Percentiles rank a stretch among this genome's conserved stretches.
Evolutionary conservation across 2,797 vertebrate genomes (phyloP).

Genomic region (Cyprinodon diabolis): DNA sequence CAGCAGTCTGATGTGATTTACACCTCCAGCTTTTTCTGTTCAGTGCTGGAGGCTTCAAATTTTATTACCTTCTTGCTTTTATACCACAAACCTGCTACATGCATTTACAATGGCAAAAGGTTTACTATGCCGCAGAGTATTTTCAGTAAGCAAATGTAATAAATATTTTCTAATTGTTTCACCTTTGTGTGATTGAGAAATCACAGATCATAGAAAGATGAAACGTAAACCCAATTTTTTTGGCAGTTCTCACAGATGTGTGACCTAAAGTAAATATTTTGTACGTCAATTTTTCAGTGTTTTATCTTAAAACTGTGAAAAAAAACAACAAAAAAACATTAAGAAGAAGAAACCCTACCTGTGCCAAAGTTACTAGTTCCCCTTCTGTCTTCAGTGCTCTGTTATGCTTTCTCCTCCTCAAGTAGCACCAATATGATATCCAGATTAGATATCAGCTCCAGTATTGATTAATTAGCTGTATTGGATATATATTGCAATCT

Average conservation of each 20-base stretch:
- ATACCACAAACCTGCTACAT: conserved; percentile 30
- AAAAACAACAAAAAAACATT: no score
- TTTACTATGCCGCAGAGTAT: background rate
- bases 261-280: background rate
- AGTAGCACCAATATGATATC: no score
- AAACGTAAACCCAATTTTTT: background rate
- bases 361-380: no score
- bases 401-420: no score
- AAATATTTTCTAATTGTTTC: background rate
- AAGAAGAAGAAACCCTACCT: no score
- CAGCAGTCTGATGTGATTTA: conserved; percentile 61
- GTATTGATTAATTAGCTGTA: no score
- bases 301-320: background rate
- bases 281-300: background rate
- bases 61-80: conserved; percentile 27
- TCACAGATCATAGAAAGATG: background rate
- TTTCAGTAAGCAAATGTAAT: background rate
- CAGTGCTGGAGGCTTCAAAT: conserved; percentile 52
- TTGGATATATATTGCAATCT: no score
- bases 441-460: no score
- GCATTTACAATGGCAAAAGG: conserved; percentile 2
- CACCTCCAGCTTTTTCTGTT: conserved; percentile 60
- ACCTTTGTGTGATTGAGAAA: background rate
- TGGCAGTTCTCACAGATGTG: background rate
- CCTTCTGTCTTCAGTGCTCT: no score